Percentiles rank a stretch among this genome's conserved stretches.
phyloP scores from a whole-genome alignment of 2,797 vertebrate species.

The Spheniscus humboldti region DNA sequence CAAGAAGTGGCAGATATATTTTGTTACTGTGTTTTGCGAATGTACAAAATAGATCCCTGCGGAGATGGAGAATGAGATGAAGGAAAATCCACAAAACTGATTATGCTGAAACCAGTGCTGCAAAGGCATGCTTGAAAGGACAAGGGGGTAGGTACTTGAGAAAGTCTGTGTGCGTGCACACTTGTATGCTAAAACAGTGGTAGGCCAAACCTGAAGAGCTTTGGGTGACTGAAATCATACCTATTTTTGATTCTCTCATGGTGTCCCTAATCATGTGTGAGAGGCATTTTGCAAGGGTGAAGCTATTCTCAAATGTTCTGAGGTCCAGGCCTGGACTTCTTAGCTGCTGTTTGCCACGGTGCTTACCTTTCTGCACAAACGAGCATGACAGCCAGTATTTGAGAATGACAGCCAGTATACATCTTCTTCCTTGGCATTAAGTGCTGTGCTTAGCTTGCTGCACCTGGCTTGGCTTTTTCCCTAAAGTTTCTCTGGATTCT shows the following conservation, averaged over 20 bases:
- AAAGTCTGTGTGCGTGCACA: neutral
- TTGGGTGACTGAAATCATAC: neutral
- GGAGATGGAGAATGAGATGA: neutral
- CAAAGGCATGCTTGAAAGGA: neutral
- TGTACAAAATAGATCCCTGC: neutral
- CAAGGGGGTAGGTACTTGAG: neutral
- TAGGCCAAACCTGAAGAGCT: neutral
- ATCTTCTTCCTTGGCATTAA: neutral
- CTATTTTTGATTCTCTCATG: neutral
- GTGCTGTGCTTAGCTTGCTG: neutral
- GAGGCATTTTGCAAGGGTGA: neutral
- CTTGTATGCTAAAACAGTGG: neutral
- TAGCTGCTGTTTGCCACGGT: neutral
- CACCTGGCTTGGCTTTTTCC: neutral
- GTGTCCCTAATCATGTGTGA: rapidly evolving
- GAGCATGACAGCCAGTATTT: neutral
- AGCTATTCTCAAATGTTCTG: neutral
- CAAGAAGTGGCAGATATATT: neutral
- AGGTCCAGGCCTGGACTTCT: neutral
- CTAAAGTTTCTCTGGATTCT: neutral
- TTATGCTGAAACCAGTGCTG: neutral
- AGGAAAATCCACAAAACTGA: neutral
- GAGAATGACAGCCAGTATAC: neutral
- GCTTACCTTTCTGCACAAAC: neutral
- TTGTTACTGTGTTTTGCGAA: neutral